phyloP scores from a whole-genome alignment of 2,797 vertebrate species.

The Aphelocoma californica region DNA sequence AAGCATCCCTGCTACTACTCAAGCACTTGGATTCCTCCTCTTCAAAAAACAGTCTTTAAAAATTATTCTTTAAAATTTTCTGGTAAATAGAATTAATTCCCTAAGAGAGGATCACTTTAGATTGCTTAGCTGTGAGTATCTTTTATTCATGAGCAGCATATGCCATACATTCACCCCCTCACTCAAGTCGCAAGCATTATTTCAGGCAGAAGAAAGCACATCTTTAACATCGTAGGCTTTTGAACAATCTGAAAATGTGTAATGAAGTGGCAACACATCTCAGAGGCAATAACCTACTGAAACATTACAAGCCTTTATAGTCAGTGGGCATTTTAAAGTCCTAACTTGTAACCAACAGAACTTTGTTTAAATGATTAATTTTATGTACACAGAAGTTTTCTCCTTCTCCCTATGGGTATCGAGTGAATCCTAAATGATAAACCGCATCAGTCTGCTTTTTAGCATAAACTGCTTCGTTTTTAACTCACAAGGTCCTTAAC shows the following conservation, averaged over 20 bases:
- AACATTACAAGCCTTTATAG: slow-evolving; percentile 26
- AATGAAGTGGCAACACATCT: slow-evolving; percentile 35
- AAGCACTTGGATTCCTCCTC: slow-evolving; percentile 38
- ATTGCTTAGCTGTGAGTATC: slow-evolving; percentile 62
- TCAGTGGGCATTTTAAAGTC: slow-evolving; percentile 10
- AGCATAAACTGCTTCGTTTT: not conserved
- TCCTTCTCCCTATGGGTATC: not conserved
- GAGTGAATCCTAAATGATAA: not conserved
- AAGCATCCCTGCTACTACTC: slow-evolving; percentile 14
- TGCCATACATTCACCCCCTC: not conserved
- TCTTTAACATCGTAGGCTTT: slow-evolving; percentile 19
- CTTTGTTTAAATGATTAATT: not conserved
- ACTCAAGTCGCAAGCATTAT: slow-evolving; percentile 28
- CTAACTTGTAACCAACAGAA: not conserved
- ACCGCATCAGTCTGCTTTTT: not conserved
- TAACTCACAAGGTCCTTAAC: not conserved
- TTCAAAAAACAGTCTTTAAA: not conserved
- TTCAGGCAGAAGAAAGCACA: slow-evolving; percentile 53
- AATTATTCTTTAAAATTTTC: slow-evolving; percentile 39
- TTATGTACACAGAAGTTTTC: not conserved
- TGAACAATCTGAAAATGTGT: slow-evolving; percentile 42
- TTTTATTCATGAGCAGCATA: slow-evolving; percentile 72
- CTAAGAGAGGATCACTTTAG: slow-evolving; percentile 42
- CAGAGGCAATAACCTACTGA: slow-evolving; percentile 31
- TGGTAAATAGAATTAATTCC: slow-evolving; percentile 67